Evolutionary conservation across 2,888 invertebrate species (phyloP).

Genomic region (Amphiduros pacificus): DNA sequence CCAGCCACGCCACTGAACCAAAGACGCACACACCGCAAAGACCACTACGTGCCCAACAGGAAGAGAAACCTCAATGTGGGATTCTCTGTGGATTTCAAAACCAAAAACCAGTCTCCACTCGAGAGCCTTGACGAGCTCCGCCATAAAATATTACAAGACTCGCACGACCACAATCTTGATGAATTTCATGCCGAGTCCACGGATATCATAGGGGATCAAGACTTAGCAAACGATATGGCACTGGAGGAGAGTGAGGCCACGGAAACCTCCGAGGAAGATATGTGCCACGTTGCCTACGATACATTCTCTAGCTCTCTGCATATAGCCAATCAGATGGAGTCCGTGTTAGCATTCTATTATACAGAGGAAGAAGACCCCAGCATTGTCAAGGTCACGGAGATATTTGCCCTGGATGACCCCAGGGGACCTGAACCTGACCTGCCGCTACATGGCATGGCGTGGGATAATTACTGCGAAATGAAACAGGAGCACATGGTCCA

Average conservation of each 20-base stretch:
- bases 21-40: conserved; percentile 5
- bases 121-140: conserved; percentile 20
- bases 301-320: conserved; percentile 48
- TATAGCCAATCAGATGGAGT: conserved; percentile 46
- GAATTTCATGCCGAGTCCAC: neutral
- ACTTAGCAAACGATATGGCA: neutral
- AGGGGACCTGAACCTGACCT: neutral
- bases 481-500: no score
- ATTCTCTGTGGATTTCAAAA: conserved; percentile 40
- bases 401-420: conserved; percentile 68
- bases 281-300: conserved; percentile 32
- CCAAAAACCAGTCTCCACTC: conserved; percentile 10
- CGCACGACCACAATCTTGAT: neutral
- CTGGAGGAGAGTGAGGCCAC: neutral
- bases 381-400: conserved; percentile 84
- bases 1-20: neutral
- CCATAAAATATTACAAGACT: conserved; percentile 19
- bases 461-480: no score
- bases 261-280: neutral
- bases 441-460: no score
- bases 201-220: neutral
- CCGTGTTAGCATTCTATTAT: conserved; percentile 46
- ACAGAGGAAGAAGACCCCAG: conserved; percentile 33
- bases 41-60: neutral
- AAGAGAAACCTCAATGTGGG: conserved; percentile 54